These are phyloP conservation scores for Trinorchestia longiramus DNA, from an alignment of 1,140 invertebrate genomes.

Conservation along the genomic window DNA sequence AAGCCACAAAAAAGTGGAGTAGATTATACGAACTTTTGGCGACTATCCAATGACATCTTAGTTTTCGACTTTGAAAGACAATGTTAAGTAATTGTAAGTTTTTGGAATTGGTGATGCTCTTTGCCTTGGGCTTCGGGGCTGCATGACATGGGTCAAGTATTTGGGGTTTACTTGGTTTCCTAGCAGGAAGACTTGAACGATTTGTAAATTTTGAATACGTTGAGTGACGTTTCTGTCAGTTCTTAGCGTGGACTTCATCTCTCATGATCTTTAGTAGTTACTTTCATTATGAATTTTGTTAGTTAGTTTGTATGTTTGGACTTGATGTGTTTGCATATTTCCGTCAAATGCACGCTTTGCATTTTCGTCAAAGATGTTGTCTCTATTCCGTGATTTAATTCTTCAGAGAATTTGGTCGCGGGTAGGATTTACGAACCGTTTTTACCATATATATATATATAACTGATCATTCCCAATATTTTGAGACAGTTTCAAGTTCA, in stretches of 20 bases:
- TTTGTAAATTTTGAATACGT: too few relatives aligned
- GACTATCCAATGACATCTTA: neutral
- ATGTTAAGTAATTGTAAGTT: neutral
- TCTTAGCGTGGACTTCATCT: neutral
- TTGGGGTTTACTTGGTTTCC: neutral
- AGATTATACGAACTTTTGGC: neutral
- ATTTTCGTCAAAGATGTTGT: neutral
- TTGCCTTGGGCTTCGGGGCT: neutral
- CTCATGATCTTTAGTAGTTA: conserved; percentile 1
- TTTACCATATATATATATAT: neutral
- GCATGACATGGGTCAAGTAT: neutral
- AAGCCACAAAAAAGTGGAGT: neutral
- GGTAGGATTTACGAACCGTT: neutral
- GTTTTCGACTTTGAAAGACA: neutral
- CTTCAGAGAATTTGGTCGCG: neutral
- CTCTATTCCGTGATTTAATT: neutral
- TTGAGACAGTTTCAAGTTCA: neutral
- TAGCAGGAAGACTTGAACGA: neutral
- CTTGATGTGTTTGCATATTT: neutral
- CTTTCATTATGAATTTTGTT: neutral
- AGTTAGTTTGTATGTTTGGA: neutral
- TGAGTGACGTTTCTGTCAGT: neutral
- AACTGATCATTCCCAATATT: neutral
- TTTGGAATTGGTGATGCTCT: neutral
- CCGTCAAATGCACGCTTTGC: neutral